Base-by-base conservation (phyloP, 2,797 vertebrate species). In the Ceryle rudis region DNA sequence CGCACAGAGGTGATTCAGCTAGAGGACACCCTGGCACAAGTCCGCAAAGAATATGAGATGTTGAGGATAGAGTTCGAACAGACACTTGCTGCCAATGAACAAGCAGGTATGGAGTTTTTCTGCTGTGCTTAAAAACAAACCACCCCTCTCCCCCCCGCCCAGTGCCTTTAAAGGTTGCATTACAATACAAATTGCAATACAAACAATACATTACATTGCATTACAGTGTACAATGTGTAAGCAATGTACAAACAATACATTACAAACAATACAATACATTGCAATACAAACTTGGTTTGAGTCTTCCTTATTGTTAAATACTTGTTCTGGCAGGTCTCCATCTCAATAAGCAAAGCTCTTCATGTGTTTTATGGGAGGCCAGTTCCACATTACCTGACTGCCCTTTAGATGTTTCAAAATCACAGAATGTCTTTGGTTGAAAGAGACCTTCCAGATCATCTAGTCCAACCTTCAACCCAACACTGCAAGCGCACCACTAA, bases 41-140 rank as follows among this genome's bases (percentile, higher is more conserved):
- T 99, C 92, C 98, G 99, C 94, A 99, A 99, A 97, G 99, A 99
- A 91, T 99, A 99, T 5, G 99, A 99, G 96, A 99, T 99, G 99
- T 89, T 99, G 96, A 98, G 99, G 92, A 99, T 99, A 35, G 99
- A 99, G 67, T 99, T 99, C 95, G 99, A 99, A 79, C 99, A 99
- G 97, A 99, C 99, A 0, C 98, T 99, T 18, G 99, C 99, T 21
- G 99, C 99, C 95, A 99, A 99, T 23, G 99, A 99, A 81, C 99
- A 99, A 99, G 99, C 99, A 97, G 99, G 99, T 99, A 98, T 35
- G 19, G 10, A 22, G 2, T 41, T 65, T 15, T 67, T 83, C 17
- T 80, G 16, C 41, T 72, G 11, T 42, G 4, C 19, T 74, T 78
- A 12, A 74, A 92, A 81, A 14, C 8, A 78, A 62, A 9, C 3